Base-by-base conservation (phyloP, 2,888 invertebrate genomes). In the Boloria selene region DNA sequence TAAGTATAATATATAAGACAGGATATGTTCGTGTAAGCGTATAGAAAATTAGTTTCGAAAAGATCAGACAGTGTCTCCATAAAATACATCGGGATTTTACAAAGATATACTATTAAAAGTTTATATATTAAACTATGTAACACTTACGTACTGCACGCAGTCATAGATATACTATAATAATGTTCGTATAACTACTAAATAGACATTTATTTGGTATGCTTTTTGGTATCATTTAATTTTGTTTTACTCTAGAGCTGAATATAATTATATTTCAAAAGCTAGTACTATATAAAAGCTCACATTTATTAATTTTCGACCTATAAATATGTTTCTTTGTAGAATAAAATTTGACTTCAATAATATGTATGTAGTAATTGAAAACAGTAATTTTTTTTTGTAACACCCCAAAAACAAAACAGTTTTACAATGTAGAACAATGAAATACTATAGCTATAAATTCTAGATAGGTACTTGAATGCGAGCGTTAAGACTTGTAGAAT, bases 161-260 rank as follows among this genome's bases (percentile, higher is more conserved):
- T 38, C 31, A 38, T 10, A 38, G 10, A 38, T 38, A 38, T 38
- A 38, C n/a, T 31, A 52, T 31, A 1, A 26, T 26, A 31, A 44
- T 55, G 18, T 22, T 50, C 18, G 47, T 50, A 18, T 50, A 38
- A 38, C 22, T 44, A 42, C 45, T 64, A 58, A 45, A 64, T 53
- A 58, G 58, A 64, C 64, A 64, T 58, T 45, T 16, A 64, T 55
- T 64, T 64, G 53, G 47, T 22, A 38, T 52, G 31, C 50, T 55
- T 61, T 67, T 64, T 58, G n/a, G 31, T 52, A n/a, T 49, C 58
- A 59, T 66, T 52, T 56, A 56, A 18, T 55, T 47, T 60, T 59
- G 31, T 56, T 55, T 64, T 45, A 49, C 42, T 49, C 13, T 60
- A 22, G 60, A 49, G 14, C 22, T 22, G 52, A 64, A 64, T 50